Evolutionary conservation across 2,113 vertebrate species (phyloP).

Genomic region (Bubo blakistoni): DNA sequence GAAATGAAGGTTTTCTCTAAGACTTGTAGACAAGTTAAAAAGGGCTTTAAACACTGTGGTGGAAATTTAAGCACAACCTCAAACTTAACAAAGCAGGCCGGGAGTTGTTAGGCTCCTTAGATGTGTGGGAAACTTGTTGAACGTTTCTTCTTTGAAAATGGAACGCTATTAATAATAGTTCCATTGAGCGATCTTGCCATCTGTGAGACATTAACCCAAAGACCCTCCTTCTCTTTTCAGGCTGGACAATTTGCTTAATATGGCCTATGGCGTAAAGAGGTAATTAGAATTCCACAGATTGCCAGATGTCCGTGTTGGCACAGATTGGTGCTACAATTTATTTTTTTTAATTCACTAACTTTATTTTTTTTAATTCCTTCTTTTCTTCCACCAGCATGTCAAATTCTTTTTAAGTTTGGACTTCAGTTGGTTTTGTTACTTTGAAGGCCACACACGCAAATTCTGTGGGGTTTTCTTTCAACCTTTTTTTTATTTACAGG

Average conservation of each 20-base stretch:
- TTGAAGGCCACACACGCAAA: conserved; percentile 68
- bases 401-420: conserved; percentile 83
- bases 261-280: conserved; percentile 99
- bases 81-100: conserved; percentile 44
- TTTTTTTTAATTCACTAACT: conserved; percentile 86
- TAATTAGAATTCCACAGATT: conserved; percentile 99
- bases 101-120: conserved; percentile 67
- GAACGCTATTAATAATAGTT: conserved; percentile 95
- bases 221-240: conserved; percentile 99
- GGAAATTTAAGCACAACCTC: conserved; percentile 23
- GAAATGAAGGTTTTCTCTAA: conserved; percentile 23
- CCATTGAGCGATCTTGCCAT: conserved; percentile 99
- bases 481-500: conserved; percentile 79
- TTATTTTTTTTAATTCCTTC: conserved; percentile 78
- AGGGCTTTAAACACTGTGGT: neutral
- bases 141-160: conserved; percentile 82
- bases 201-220: conserved; percentile 99
- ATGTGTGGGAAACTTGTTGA: conserved; percentile 76
- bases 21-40: neutral
- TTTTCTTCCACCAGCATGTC: conserved; percentile 86
- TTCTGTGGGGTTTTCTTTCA: conserved; percentile 68
- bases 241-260: conserved; percentile 99
- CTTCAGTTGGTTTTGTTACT: conserved; percentile 82
- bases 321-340: conserved; percentile 83
- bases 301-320: conserved; percentile 99